Evolutionary conservation across 1,140 invertebrate genomes (phyloP).

Genomic region (Semibalanus balanoides): DNA sequence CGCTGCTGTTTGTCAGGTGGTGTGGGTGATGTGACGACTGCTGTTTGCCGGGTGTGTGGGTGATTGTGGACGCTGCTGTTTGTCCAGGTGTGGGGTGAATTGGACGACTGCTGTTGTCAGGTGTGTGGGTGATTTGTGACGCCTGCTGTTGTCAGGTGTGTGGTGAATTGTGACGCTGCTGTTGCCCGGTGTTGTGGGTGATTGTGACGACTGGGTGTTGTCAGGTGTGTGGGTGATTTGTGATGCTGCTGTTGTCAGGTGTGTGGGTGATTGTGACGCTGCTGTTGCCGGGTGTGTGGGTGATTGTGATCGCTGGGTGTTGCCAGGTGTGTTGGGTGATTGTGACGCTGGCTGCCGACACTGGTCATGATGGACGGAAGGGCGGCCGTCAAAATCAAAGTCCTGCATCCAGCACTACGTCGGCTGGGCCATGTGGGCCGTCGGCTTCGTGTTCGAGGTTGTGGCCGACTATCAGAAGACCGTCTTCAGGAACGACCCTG

Average conservation of each 20-base stretch:
- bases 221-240: background rate
- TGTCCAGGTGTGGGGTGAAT: too few species aligned
- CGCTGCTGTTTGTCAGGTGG: too few species aligned
- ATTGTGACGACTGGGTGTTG: too few species aligned
- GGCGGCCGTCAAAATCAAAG: slow-evolving; percentile 11
- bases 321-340: slow-evolving; percentile 24
- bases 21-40: too few species aligned
- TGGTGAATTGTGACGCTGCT: slow-evolving; percentile 11
- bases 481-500: slow-evolving; percentile 66
- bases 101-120: too few species aligned
- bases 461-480: slow-evolving; percentile 85
- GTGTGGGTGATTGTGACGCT: slow-evolving; percentile 29
- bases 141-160: slow-evolving; percentile 5
- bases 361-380: slow-evolving; percentile 26
- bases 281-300: too few species aligned
- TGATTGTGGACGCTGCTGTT: slow-evolving; percentile 29
- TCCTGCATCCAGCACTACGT: slow-evolving; percentile 44
- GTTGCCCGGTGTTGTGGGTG: too few species aligned
- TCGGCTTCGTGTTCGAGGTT: slow-evolving; percentile 70
- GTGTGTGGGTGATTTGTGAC: slow-evolving; percentile 4
- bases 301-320: too few species aligned
- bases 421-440: slow-evolving; percentile 63
- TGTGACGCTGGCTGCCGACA: slow-evolving; percentile 30
- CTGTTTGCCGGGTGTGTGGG: too few species aligned
- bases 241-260: slow-evolving; percentile 12